Conservation (phyloP, 2,888 invertebrate genomes). For the Nymphalis polychloros region DNA sequence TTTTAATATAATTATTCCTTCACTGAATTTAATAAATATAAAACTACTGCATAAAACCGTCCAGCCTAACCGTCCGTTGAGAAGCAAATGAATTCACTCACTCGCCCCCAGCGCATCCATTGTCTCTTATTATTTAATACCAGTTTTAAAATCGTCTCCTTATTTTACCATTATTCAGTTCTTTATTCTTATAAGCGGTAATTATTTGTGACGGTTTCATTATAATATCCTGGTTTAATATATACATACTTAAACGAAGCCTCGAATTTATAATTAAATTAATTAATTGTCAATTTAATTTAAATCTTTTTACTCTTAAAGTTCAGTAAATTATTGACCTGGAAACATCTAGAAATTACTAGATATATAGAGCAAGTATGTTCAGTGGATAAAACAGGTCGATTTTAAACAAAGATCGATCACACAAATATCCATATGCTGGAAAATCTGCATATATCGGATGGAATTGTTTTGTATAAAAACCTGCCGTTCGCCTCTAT, state of each 20-base stretch:
- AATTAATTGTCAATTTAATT: background rate
- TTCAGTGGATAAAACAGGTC: too few species aligned
- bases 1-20: too few species aligned
- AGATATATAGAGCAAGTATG: too few species aligned
- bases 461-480: too few species aligned
- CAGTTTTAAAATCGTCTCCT: conserved; percentile 33
- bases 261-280: background rate
- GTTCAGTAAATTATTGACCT: too few species aligned
- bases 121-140: conserved; percentile 37
- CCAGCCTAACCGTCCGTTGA: conserved; percentile 30
- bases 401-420: too few species aligned
- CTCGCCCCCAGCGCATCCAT: conserved; percentile 22
- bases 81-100: conserved; percentile 39
- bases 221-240: background rate
- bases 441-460: too few species aligned
- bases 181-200: conserved; percentile 14
- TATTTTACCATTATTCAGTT: conserved; percentile 24
- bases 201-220: background rate
- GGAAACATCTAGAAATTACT: too few species aligned
- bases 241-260: background rate
- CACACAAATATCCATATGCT: too few species aligned
- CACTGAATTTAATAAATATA: too few species aligned
- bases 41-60: conserved; percentile 12
- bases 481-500: too few species aligned
- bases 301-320: too few species aligned